Evolutionary conservation across 2,888 invertebrate species (phyloP), one percentile per base, ranked within the genome.

Genomic region (Aricia artaxerxes): DNA sequence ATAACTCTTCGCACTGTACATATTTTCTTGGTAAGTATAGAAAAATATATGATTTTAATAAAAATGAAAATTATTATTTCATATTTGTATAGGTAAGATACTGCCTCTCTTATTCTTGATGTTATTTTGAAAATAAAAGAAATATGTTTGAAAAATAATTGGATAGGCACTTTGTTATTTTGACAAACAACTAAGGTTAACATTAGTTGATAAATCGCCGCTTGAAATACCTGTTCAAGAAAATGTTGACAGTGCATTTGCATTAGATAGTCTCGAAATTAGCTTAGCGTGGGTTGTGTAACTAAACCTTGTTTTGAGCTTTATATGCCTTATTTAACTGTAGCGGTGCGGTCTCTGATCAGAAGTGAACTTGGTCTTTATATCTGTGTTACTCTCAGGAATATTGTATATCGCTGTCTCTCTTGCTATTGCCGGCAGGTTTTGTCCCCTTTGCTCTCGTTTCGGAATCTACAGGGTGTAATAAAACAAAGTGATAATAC

Each of bases 321-420:
- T 76, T 57, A 76, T 73, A 73, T 73, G 73, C 73, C 73, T 73
- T 44, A 73, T 73, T 73, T 73, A 73, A 69, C 13, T 16, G 64
- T 38, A 69, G 69, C 38, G 1, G 69, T 69, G 69, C 13, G 24
- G 35, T 13, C 69, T 69, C 69, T 69, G 11, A 69, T 13, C 69
- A 69, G 38, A 69, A 35, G 35, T 13, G 11, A 69, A 69, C 35
- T 35, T 4, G 69, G 35, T 9, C 24, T 64, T 11, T 64, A 11
- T 64, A 24, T 64, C 64, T 64, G 31, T 64, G 31, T 69, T 35
- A 69, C 69, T 69, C 69, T 3, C 64, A 31, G 1, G 31, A n/a
- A 11, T 69, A 69, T 24, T 35, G 13, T 24, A 11, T 38, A 69
- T 38, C 4, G 69, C 5, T 69, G 35, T 69, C 13, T 35, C 35